Conservation (phyloP, 2,888 invertebrate species). For the Zaprionus bogoriensis region DNA sequence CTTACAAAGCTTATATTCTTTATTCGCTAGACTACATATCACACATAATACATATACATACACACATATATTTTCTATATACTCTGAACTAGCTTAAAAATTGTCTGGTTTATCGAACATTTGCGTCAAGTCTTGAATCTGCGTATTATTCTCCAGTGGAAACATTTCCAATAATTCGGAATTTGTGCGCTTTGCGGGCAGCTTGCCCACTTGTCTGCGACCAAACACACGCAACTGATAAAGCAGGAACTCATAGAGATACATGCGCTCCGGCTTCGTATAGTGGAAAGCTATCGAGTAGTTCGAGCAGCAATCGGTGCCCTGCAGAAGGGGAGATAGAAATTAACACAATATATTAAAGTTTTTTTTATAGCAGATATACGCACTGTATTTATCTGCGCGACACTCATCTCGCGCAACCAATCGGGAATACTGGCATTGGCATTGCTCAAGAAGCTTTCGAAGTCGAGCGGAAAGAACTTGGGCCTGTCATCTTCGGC, state of each 20-base stretch:
- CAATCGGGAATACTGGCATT: conserved; percentile 61
- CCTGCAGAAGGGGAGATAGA: conserved; percentile 86
- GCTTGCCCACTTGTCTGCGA: conserved; percentile 10
- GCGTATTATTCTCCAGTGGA: conserved; percentile 56
- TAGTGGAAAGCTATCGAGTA: conserved; percentile 98
- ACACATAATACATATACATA: no score
- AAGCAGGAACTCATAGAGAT: conserved; percentile 95
- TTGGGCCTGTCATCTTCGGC: conserved; percentile 54
- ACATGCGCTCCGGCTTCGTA: conserved; percentile 95
- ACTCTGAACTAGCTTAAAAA: no score
- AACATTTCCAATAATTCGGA: conserved; percentile 44
- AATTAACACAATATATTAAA: not conserved
- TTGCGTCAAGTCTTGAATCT: conserved; percentile 45
- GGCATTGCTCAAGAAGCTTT: conserved; percentile 36
- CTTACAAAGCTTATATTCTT: no score
- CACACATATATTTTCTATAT: no score
- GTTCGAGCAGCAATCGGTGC: conserved; percentile 95
- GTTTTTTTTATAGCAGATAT: not conserved
- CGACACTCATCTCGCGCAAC: conserved; percentile 62
- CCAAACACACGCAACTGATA: conserved; percentile 94
- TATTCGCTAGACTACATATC: not conserved
- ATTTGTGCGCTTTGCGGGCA: conserved; percentile 39
- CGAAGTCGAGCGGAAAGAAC: conserved; percentile 62
- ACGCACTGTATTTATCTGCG: conserved; percentile 85
- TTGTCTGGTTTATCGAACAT: conserved; percentile 60